phyloP scores from a whole-genome alignment of 2,888 invertebrate genomes.

The Chrysomela aeneicollis region DNA sequence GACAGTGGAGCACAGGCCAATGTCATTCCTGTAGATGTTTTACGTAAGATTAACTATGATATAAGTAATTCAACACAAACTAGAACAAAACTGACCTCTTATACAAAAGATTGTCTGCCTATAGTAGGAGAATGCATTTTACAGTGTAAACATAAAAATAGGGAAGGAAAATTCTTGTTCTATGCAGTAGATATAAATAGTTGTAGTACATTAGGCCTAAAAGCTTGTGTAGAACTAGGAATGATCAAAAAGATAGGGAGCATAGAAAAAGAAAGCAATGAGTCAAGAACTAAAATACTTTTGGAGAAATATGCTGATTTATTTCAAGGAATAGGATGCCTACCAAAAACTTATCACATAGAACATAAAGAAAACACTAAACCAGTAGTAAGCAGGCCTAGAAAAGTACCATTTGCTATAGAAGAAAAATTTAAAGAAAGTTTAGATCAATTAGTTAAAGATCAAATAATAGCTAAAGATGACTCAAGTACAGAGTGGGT shows the following conservation, averaged over 20 bases:
- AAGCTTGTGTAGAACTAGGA: constrained; percentile 22
- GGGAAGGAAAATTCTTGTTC: constrained; percentile 20
- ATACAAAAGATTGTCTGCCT: constrained; percentile 14
- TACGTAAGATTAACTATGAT: constrained; percentile 11
- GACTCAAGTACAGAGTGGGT: constrained; percentile 28
- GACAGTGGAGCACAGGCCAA: constrained; percentile 22
- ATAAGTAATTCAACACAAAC: constrained; percentile 8
- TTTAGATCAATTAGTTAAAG: constrained; percentile 39
- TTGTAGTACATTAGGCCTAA: constrained; percentile 22
- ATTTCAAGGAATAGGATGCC: constrained; percentile 43
- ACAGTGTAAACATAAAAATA: constrained; percentile 20
- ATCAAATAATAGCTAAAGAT: constrained; percentile 25
- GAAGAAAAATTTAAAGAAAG: no score
- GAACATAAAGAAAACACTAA: constrained; percentile 42
- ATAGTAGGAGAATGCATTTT: constrained; percentile 13
- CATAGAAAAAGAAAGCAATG: constrained; percentile 4
- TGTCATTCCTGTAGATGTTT: constrained; percentile 20
- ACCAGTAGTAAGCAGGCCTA: constrained; percentile 46
- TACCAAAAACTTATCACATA: constrained; percentile 43
- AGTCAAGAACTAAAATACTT: not conserved
- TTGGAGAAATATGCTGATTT: constrained; percentile 27
- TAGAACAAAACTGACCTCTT: constrained; percentile 19
- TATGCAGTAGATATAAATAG: constrained; percentile 28
- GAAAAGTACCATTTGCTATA: constrained; percentile 38
- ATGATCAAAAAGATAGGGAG: constrained; percentile 22